Conservation (phyloP, 2,888 invertebrate genomes). For the Callimorpha dominula region DNA sequence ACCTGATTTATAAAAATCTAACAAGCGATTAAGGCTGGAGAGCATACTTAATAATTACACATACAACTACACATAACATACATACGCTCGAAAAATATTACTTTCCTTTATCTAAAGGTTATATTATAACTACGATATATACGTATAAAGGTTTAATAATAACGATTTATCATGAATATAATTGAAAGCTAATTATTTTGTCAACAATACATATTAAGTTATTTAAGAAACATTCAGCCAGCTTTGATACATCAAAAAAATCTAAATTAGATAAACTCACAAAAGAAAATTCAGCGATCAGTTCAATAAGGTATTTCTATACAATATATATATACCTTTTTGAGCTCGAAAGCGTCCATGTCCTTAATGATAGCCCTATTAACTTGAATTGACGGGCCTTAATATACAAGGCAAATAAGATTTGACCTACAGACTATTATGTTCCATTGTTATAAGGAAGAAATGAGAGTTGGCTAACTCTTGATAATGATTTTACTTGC, state of each 20-base stretch:
- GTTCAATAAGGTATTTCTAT: not conserved
- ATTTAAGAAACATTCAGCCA: not conserved
- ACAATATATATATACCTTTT: constrained; percentile 2
- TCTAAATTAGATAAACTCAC: constrained; percentile 8
- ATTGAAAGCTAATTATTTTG: not conserved
- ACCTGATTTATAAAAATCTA: too few species aligned
- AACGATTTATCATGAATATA: too few species aligned
- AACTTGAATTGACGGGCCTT: constrained; percentile 14
- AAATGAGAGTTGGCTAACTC: not conserved
- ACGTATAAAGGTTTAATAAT: too few species aligned
- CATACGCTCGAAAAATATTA: too few species aligned
- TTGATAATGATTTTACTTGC: not conserved
- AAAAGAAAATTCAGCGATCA: constrained; percentile 12
- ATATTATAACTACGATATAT: too few species aligned
- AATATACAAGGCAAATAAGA: constrained; percentile 23
- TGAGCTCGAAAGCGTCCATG: constrained; percentile 7
- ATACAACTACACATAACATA: too few species aligned
- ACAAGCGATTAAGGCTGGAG: too few species aligned
- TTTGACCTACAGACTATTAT: constrained; percentile 14
- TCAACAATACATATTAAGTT: not conserved
- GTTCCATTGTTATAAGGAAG: not conserved
- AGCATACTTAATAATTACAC: too few species aligned
- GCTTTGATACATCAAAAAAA: not conserved
- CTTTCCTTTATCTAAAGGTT: too few species aligned
- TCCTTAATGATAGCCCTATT: constrained; percentile 18